phyloP scores from a whole-genome alignment of 2,113 vertebrate species.

The Sphaerodactylus townsendi region DNA sequence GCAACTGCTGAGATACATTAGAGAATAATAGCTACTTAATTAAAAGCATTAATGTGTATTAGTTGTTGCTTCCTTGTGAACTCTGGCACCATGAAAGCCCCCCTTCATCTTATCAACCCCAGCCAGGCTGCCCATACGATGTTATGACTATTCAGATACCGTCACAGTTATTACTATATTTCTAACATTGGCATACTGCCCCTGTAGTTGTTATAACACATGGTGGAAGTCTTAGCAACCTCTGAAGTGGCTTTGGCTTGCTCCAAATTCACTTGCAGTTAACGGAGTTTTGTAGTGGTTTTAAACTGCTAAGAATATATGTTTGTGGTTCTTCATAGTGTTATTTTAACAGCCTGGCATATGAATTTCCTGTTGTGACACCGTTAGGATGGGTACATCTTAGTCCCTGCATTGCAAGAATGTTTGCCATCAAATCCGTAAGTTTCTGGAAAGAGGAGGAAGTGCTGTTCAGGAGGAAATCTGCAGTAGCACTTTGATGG shows the following conservation, averaged over 20 bases:
- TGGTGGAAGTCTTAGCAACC: background rate
- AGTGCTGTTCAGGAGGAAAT: background rate
- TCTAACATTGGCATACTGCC: background rate
- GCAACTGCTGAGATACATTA: background rate
- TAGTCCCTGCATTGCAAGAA: background rate
- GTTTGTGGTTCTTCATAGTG: background rate
- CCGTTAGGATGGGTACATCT: background rate
- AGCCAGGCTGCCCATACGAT: background rate
- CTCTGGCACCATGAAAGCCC: background rate
- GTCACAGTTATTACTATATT: background rate
- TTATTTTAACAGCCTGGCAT: background rate
- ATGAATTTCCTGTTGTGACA: background rate
- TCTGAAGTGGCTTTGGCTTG: background rate
- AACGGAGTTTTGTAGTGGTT: background rate
- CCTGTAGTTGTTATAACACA: background rate
- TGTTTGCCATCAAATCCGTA: background rate
- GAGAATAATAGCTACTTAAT: background rate
- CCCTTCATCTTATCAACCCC: background rate
- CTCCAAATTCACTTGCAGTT: background rate
- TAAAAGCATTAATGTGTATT: background rate
- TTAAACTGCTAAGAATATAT: background rate
- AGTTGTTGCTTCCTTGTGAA: background rate
- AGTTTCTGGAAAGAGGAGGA: background rate
- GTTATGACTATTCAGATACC: background rate
- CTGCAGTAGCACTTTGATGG: background rate